phyloP scores from a whole-genome alignment of 2,888 invertebrate species.

The Nasonia oneida region DNA sequence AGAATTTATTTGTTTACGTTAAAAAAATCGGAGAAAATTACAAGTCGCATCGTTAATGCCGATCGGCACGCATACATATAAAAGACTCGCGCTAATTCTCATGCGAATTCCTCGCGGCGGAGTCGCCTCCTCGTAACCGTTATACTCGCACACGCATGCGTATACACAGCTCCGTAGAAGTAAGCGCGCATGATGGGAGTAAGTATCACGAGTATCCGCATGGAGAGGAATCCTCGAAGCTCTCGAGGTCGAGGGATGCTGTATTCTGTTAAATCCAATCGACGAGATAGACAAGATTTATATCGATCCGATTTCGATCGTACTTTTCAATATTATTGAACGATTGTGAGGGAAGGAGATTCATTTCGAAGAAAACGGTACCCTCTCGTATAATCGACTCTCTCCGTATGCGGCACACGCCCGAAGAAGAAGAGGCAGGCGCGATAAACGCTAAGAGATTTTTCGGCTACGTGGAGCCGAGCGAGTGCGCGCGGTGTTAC shows the following conservation, averaged over 20 bases:
- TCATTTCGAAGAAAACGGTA: background rate
- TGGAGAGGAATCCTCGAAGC: background rate
- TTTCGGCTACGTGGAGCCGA: conserved; percentile 36
- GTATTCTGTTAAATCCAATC: too few species aligned
- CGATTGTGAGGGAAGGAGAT: too few species aligned
- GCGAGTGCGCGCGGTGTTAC: conserved; percentile 44
- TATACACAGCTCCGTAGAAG: background rate
- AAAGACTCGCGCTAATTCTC: conserved; percentile 42
- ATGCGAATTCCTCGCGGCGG: conserved; percentile 49
- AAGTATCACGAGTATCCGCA: background rate
- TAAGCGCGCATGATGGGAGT: background rate
- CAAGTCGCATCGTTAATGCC: background rate
- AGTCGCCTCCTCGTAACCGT: conserved; percentile 40
- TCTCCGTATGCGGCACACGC: background rate
- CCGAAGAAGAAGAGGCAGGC: background rate
- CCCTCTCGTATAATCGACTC: background rate
- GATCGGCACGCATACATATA: background rate
- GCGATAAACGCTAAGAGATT: background rate
- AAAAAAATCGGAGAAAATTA: background rate
- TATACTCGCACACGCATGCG: background rate
- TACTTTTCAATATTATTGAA: too few species aligned
- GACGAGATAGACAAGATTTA: too few species aligned
- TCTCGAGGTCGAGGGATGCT: background rate
- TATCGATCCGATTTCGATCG: too few species aligned
- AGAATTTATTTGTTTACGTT: background rate